Evolutionary conservation across 2,113 vertebrate species (phyloP), one percentile per base, ranked within the genome.

Genomic region (Chloropsis hardwickii): DNA sequence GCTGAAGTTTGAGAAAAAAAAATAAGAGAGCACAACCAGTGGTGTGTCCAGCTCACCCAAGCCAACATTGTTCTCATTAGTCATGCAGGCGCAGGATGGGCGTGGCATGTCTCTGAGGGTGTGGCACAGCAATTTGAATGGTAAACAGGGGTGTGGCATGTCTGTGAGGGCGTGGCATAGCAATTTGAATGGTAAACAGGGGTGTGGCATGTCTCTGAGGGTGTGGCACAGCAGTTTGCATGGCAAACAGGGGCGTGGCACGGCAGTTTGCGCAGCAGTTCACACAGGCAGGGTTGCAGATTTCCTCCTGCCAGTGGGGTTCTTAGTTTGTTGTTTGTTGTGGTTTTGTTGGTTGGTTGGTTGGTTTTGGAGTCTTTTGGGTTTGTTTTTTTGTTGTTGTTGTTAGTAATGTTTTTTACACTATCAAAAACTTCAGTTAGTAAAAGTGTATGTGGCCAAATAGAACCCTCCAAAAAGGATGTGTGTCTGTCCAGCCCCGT

Each of bases 31-130:
- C 57, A 48, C 0, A 0, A 54, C 27, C 37, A 57, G 39, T 4
- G 16, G 15, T 20, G 18, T 31, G 13, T 56, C 61, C 81, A 56
- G 28, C 24, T 74, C 12, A 28, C 2, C 1, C 11, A 50, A 74
- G 6, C 25, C 61, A 39, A 29, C 14, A 21, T 6, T 0, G 2
- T 11, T 44, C 31, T 44, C 0, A 0, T 44, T 5, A 15, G 51
- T 19, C 39, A 44, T 0, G 2, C 23, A n/a, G 54, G 14, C 1
- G 0, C 17, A 21, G 31, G 10, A 15, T 1, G 1, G 51, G 51
- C 2, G 6, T 53, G 51, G 50, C 27, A 29, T 6, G 4, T 53
- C 51, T 29, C 51, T 29, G 28, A 6, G 51, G 51, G 51, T 1
- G 27, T 25, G 48, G 48, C 48, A 50, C 48, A 8, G 45, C 45